Conservation (phyloP, 2,888 invertebrate genomes). For the Ectropis crepuscularia region DNA sequence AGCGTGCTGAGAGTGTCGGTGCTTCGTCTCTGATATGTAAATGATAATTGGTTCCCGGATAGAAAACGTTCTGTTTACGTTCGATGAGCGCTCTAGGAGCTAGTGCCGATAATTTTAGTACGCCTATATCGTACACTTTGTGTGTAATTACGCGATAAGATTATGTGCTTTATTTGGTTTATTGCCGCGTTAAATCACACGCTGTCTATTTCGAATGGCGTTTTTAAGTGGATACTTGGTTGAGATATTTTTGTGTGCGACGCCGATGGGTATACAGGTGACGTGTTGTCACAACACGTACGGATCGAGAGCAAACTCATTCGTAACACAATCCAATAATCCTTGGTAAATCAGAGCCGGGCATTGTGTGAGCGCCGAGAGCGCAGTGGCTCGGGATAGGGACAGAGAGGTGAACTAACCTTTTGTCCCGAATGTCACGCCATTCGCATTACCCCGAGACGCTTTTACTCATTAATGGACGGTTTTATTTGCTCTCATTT, state of each 20-base stretch:
- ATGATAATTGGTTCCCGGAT: constrained; percentile 83
- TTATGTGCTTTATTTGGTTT: constrained; percentile 56
- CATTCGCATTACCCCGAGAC: constrained; percentile 71
- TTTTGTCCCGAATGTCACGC: constrained; percentile 72
- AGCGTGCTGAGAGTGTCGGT: constrained; percentile 78
- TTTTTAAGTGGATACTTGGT: constrained; percentile 28
- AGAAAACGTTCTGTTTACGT: constrained; percentile 79
- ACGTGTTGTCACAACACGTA: constrained; percentile 14
- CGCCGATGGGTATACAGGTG: constrained; percentile 7
- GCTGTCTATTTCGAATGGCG: constrained; percentile 33
- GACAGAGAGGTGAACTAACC: constrained; percentile 46
- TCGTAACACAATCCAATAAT: constrained; percentile 65
- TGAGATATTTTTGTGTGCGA: constrained; percentile 15
- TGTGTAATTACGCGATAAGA: constrained; percentile 69
- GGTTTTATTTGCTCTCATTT: constrained; percentile 84
- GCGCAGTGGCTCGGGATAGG: constrained; percentile 36
- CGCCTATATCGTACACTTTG: constrained; percentile 61
- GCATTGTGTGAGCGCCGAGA: constrained; percentile 50
- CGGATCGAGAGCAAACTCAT: constrained; percentile 27
- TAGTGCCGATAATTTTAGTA: constrained; percentile 72
- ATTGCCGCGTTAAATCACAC: constrained; percentile 44
- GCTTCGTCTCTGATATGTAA: constrained; percentile 82
- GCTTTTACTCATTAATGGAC: constrained; percentile 77
- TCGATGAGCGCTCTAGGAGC: constrained; percentile 67
- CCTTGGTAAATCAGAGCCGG: constrained; percentile 54